Evolutionary conservation across 2,888 invertebrate genomes (phyloP).

Genomic region (Bellardia bayeri): DNA sequence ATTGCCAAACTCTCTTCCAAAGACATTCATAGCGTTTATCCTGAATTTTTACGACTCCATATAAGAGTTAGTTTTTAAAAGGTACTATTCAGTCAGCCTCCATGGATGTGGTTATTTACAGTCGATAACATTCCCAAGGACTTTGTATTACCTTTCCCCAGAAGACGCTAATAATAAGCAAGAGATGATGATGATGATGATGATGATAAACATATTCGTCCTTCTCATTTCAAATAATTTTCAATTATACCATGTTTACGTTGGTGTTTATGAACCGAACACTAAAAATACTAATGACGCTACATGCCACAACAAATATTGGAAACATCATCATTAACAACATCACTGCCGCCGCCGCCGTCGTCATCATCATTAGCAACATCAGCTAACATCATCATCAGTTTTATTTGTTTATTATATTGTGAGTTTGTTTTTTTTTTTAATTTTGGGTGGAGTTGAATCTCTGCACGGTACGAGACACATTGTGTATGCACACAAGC

Average conservation of each 20-base stretch:
- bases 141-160: background rate
- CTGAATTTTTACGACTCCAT: too few relatives aligned
- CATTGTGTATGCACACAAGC: constrained; percentile 5
- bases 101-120: background rate
- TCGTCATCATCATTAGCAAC: constrained; percentile 3
- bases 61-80: too few relatives aligned
- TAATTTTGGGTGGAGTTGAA: constrained; percentile 45
- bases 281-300: constrained; percentile 53
- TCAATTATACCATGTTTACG: constrained; percentile 33
- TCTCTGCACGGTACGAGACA: constrained; percentile 3
- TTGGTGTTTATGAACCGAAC: constrained; percentile 27
- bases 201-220: background rate
- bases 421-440: constrained; percentile 21
- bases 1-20: too few relatives aligned
- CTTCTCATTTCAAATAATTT: constrained; percentile 27
- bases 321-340: constrained; percentile 41
- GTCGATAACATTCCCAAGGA: background rate
- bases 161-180: background rate
- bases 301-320: constrained; percentile 55
- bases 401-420: constrained; percentile 38
- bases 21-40: too few relatives aligned
- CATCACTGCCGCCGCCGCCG: background rate
- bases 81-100: background rate
- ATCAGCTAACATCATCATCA: constrained; percentile 38
- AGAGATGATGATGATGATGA: too few relatives aligned